Evolutionary conservation across 2,113 vertebrate genomes (phyloP), one percentile per base, ranked within the genome.

Genomic region (Macquaria ambigua): DNA sequence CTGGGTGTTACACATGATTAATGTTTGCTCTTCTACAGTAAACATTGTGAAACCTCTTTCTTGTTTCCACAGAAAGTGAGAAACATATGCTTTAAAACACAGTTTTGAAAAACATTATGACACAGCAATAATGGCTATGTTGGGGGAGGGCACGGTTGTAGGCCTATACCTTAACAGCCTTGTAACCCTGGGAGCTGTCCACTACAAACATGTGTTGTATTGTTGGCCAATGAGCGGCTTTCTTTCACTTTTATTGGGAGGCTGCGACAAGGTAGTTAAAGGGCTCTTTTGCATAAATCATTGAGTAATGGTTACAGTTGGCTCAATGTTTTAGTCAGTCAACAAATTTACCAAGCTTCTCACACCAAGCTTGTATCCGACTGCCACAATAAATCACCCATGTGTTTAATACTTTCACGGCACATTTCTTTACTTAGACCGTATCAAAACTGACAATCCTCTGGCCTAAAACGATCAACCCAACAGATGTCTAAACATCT

Each of bases 401-500:
- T 69, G 18, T 61, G 66, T 74, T 87, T 67, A 28, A 80, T 62
- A 31, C 50, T 79, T 50, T 71, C 28, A 63, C 12, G 2, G 28
- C 28, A 52, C 11, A 37, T 82, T 43, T 48, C 0, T 71, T n/a
- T 0, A 72, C 15, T 77, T 18, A 64, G 7, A 41, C 56, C 6
- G 1, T 37, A 77, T 37, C 41, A 15, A 71, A 87, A 74, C 61
- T 20, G 55, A 79, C 74, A 77, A 80, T 84, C 79, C 52, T 56
- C 56, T n/a, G 62, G 79, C 56, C 63, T 77, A 52, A 71, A 77
- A 78, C 37, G 1, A 82, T 81, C 83, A 82, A 34, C 20, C 59
- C 61, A 64, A 37, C 81, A 91, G 83, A 82, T 88, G 86, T 88
- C 41, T 34, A 14, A 80, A 77, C 86, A 84, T 92, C 83, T 88